Evolutionary conservation across 2,797 vertebrate genomes (phyloP).

Genomic region (Crocodylus rhombifer): DNA sequence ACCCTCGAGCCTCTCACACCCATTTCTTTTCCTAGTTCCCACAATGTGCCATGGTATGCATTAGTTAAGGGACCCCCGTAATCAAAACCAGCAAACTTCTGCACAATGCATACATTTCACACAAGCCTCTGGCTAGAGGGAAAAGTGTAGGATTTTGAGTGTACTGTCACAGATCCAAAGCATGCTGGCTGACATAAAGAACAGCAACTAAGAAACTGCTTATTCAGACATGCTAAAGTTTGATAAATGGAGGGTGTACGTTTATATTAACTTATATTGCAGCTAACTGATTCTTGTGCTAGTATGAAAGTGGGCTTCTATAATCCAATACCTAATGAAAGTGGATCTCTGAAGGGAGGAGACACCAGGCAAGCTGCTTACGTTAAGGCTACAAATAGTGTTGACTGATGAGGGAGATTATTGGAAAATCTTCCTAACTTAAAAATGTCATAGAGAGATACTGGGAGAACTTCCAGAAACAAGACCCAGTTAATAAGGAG

Average conservation of each 20-base stretch:
- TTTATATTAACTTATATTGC: not conserved
- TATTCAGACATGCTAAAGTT: not conserved
- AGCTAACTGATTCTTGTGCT: not conserved
- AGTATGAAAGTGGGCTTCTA: not conserved
- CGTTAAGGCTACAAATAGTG: not conserved
- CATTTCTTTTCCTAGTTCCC: not conserved
- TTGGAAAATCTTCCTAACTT: not conserved
- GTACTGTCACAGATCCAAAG: not conserved
- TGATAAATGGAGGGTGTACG: not conserved
- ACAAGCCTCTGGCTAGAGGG: not conserved
- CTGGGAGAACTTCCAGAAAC: not conserved
- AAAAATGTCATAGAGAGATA: not conserved
- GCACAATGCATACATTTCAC: not conserved
- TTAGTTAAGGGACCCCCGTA: not conserved
- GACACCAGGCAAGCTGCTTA: not conserved
- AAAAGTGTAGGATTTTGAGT: not conserved
- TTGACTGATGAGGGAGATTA: not conserved
- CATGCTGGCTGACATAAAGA: not conserved
- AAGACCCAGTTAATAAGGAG: not conserved
- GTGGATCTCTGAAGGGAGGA: not conserved
- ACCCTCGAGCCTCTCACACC: not conserved
- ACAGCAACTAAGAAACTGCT: not conserved
- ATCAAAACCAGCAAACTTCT: not conserved
- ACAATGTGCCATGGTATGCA: not conserved
- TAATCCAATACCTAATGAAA: not conserved